Base-by-base conservation (phyloP, 2,888 invertebrate species). In the Scrobipalpa costella region DNA sequence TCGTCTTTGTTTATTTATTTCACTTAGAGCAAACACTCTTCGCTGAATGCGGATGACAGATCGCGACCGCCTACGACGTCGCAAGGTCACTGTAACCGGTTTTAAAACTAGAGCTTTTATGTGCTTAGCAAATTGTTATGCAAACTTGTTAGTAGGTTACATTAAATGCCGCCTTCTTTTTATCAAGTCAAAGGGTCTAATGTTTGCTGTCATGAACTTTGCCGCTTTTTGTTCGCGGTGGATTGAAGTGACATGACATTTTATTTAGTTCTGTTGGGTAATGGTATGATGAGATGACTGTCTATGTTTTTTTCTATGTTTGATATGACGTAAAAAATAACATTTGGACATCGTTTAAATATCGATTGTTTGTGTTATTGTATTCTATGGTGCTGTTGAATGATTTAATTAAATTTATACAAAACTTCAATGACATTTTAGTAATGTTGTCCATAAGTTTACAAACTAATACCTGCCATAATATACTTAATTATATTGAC, bases 31-130 rank as follows among this genome's bases (percentile, higher is more conserved):
- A 64, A 67, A 66, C 68, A 68, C 68, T 68, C 68, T 71, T 69
- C 69, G 69, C 69, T 73, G 69, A 77, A 79, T 76, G 75, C 75
- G 79, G 76, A 81, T 83, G 81, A 81, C 80, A 83, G 74, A 74
- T 75, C 67, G 70, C 72, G 70, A 69, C 70, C 78, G 76, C 78
- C 80, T 75, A 77, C 77, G 59, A 69, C 65, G 65, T 67, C 66
- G 73, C 84, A 88, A 88, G 89, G 88, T 85, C 83, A 73, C 19
- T 62, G 50, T 66, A 68, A 85, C 86, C 81, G 82, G 86, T 84
- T 83, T 69, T 63, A 73, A 77, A 83, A 78, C 71, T 81, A 68
- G 80, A 80, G 72, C 79, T 79, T 75, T 78, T 78, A 74, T 74
- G 73, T 75, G 5, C 27, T 27, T 27, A 73, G 73, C 66, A 68